Conservation (phyloP, 2,797 vertebrate genomes). For the Arnoldichthys spilopterus region DNA sequence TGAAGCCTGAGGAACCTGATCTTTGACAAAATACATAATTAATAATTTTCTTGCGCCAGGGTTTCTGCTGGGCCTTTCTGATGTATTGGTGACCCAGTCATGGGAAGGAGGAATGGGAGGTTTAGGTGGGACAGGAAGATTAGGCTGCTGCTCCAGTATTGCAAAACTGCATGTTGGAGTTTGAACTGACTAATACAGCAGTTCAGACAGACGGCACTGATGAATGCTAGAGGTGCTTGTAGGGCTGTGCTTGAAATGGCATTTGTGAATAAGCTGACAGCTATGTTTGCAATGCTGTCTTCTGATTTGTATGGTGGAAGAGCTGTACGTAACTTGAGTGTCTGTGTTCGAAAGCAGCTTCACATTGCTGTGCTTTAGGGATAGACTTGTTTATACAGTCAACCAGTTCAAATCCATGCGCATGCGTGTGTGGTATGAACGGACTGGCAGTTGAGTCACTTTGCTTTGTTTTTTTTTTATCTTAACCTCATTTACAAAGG, state of each 20-base stretch:
- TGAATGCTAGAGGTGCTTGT: background rate
- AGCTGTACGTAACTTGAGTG: background rate
- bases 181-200: background rate
- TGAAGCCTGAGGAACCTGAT: too few relatives aligned
- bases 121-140: background rate
- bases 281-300: slow-evolving; percentile 69
- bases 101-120: background rate
- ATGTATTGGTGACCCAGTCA: background rate
- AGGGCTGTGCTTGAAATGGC: background rate
- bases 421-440: background rate
- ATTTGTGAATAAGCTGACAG: slow-evolving; percentile 39
- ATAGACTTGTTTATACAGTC: background rate
- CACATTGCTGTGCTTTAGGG: slow-evolving; percentile 17
- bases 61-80: background rate
- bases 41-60: background rate
- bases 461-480: too few relatives aligned
- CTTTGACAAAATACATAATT: too few relatives aligned
- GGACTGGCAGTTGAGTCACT: too few relatives aligned
- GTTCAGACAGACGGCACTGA: background rate
- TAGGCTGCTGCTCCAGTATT: background rate
- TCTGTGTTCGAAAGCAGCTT: slow-evolving; percentile 4
- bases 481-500: too few relatives aligned
- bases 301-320: slow-evolving; percentile 55
- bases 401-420: background rate
- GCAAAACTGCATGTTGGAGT: background rate